Evolutionary conservation across 2,113 vertebrate species (phyloP).

Genomic region (Neomonachus schauinslandi): DNA sequence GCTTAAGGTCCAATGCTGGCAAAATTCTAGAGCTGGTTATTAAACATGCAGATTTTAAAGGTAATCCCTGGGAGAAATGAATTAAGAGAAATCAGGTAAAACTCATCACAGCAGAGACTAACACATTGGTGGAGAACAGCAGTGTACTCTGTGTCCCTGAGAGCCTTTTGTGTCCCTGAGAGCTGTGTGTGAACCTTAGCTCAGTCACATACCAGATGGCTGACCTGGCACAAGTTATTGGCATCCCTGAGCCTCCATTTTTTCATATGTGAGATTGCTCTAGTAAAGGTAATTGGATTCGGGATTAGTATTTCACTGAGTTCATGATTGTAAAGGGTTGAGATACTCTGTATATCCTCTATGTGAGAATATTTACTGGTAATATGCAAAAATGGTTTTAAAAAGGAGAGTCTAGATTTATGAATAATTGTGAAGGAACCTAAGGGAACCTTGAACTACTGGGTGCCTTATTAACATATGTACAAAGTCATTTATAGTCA

Average conservation of each 20-base stretch:
- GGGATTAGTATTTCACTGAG: background rate
- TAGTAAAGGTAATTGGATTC: background rate
- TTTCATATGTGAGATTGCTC: background rate
- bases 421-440: background rate
- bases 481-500: background rate
- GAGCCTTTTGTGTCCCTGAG: background rate
- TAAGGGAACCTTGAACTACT: background rate
- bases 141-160: background rate
- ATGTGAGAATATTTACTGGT: background rate
- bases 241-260: background rate
- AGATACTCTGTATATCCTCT: background rate
- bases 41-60: background rate
- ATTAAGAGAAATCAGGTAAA: background rate
- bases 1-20: background rate
- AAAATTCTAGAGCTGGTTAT: background rate
- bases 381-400: background rate
- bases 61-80: background rate
- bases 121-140: background rate
- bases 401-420: background rate
- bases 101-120: background rate
- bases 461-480: background rate
- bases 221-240: background rate
- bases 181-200: background rate
- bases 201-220: background rate
- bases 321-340: background rate